Conservation (phyloP, 1,140 invertebrate species). For the Drosophila trapezifrons region DNA sequence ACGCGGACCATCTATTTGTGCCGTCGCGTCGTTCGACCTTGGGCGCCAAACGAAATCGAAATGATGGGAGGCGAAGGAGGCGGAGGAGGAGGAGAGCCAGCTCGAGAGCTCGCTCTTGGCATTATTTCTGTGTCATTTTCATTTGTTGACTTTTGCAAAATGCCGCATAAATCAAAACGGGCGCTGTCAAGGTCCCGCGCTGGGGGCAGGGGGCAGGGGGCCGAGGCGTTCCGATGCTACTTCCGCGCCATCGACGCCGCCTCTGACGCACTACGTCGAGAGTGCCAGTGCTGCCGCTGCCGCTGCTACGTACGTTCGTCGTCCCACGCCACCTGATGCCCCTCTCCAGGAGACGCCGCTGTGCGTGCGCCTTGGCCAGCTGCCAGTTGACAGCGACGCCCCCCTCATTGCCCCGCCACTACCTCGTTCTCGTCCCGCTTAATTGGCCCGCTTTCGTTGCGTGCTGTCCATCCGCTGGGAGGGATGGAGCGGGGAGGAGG, state of each 20-base stretch:
- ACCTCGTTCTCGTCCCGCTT: conserved; percentile 1
- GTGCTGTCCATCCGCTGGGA: conserved; percentile 34
- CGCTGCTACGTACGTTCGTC: not conserved
- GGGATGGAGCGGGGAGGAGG: not conserved
- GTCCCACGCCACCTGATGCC: conserved; percentile 26
- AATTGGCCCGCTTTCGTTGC: conserved; percentile 53
- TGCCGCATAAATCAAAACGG: conserved; percentile 75
- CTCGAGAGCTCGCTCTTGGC: conserved; percentile 28
- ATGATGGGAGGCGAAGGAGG: conserved; percentile 14
- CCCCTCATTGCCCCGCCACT: not conserved
- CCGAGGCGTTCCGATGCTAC: conserved; percentile 19
- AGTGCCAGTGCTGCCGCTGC: conserved; percentile 5
- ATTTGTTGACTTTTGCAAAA: conserved; percentile 79
- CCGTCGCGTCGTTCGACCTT: conserved; percentile 18
- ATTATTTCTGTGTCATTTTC: conserved; percentile 71
- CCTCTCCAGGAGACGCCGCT: conserved; percentile 17
- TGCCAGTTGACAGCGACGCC: conserved; percentile 34
- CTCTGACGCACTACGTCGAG: conserved; percentile 35
- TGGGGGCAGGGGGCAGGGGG: conserved; percentile 6
- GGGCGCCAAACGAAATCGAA: conserved; percentile 31
- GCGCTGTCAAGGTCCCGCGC: conserved; percentile 39
- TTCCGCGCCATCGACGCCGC: conserved; percentile 47
- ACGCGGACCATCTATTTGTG: conserved; percentile 13
- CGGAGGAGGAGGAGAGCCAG: conserved; percentile 1
- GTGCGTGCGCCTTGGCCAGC: conserved; percentile 56